These are phyloP conservation scores for Lymantria dispar DNA, from an alignment of 2,888 invertebrate genomes.

Conservation along the genomic window DNA sequence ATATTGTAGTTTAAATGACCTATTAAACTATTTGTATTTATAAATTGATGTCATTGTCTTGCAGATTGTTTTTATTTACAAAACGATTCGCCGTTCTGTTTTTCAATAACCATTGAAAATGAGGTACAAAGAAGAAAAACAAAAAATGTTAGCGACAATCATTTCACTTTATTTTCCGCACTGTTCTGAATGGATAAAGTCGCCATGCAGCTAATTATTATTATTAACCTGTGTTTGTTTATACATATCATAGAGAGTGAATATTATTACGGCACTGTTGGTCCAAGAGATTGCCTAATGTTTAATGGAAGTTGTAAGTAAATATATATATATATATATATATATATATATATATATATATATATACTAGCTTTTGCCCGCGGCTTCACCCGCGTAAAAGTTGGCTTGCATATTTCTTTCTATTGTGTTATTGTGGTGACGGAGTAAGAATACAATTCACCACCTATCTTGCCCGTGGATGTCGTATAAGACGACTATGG, in stretches of 20 bases:
- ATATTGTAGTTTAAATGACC: no score
- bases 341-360: no score
- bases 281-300: constrained; percentile 49
- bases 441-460: no score
- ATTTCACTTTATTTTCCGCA: background rate
- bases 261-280: constrained; percentile 53
- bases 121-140: background rate
- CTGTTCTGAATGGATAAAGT: constrained; percentile 2
- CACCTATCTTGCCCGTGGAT: no score
- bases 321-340: no score
- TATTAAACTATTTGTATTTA: no score
- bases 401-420: no score
- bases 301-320: constrained; percentile 69
- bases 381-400: no score
- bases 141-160: background rate
- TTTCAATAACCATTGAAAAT: constrained; percentile 4
- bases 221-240: constrained; percentile 31
- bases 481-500: no score
- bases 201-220: constrained; percentile 21
- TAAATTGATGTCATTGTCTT: background rate
- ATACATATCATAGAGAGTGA: constrained; percentile 35
- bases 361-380: no score
- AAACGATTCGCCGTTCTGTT: background rate
- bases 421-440: no score
- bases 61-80: background rate